Percentiles rank a stretch among this genome's conserved stretches.
These are phyloP conservation scores for Callospermophilus lateralis DNA, from an alignment of 2,113 vertebrate species.

Conservation along the genomic window DNA sequence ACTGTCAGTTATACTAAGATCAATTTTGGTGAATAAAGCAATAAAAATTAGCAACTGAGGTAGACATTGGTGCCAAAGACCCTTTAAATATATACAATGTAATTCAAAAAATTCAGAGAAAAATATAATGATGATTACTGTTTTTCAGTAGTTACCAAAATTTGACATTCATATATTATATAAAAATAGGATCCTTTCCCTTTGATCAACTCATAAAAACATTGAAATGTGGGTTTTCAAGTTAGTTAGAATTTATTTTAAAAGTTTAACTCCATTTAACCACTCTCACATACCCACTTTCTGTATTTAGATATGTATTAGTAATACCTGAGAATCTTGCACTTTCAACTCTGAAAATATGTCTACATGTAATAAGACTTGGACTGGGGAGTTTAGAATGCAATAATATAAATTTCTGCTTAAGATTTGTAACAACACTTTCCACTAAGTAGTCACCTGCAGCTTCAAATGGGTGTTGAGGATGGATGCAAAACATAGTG, in stretches of 20 bases:
- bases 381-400: background rate
- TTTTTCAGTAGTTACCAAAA: background rate
- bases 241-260: background rate
- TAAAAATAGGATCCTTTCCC: background rate
- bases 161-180: background rate
- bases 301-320: background rate
- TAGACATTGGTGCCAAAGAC: background rate
- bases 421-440: background rate
- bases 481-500: background rate
- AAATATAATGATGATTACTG: background rate
- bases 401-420: background rate
- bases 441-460: background rate
- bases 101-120: background rate
- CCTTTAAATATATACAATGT: background rate
- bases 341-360: background rate
- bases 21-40: background rate
- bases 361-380: background rate
- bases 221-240: constrained; percentile 8
- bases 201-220: background rate
- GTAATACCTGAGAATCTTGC: background rate
- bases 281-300: background rate
- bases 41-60: background rate
- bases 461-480: background rate
- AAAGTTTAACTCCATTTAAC: background rate
- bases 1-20: background rate